A percentile compares a stretch with the other conserved stretches of the same genome.
These are phyloP conservation scores for Chelonus insularis DNA, from an alignment of 1,140 invertebrate genomes.

Conservation along the genomic window DNA sequence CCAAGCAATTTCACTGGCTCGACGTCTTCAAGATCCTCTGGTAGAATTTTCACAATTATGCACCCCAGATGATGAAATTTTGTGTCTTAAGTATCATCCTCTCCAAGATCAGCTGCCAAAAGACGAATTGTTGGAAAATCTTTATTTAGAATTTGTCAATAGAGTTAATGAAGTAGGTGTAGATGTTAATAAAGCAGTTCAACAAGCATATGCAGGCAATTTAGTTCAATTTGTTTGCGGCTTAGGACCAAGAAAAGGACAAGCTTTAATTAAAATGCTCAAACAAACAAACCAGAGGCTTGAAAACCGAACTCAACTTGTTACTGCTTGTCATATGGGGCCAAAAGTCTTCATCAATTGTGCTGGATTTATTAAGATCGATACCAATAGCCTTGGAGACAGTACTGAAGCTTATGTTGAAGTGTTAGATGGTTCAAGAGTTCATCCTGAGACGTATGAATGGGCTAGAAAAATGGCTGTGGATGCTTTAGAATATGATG, in stretches of 20 bases:
- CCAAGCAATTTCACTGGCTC: constrained; percentile 89
- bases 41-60: constrained; percentile 96
- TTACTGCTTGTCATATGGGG: constrained; percentile 91
- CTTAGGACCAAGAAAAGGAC: constrained; percentile 92
- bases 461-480: constrained; percentile 99
- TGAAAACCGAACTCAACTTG: constrained; percentile 93
- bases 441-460: constrained; percentile 98
- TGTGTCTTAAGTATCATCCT: constrained; percentile 83
- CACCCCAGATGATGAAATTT: constrained; percentile 92
- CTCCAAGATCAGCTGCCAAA: constrained; percentile 80
- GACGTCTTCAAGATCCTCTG: constrained; percentile 92
- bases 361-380: no score
- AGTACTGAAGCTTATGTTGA: no score
- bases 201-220: constrained; percentile 83
- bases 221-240: constrained; percentile 98
- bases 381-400: no score
- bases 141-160: constrained; percentile 91
- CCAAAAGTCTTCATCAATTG: no score
- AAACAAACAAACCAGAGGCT: constrained; percentile 92
- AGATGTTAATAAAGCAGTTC: constrained; percentile 91
- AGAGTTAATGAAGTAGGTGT: constrained; percentile 98
- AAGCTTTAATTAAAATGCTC: constrained; percentile 84
- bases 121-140: no score
- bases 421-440: no score
- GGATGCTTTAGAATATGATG: constrained; percentile 97